Conservation (phyloP, 1,140 invertebrate genomes). For the Tetragonula clypearis region DNA sequence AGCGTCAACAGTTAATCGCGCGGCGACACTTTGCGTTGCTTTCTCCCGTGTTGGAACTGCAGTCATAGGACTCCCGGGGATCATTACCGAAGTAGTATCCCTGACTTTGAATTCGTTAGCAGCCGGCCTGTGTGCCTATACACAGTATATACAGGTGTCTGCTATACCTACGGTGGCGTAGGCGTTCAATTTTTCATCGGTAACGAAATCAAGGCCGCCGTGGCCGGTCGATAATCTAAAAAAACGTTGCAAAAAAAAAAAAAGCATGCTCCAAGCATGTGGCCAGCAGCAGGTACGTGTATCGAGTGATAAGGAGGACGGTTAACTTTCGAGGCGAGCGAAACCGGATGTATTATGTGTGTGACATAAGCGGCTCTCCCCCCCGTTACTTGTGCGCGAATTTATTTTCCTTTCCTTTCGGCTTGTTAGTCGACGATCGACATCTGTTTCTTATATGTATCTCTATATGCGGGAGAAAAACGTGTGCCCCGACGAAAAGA, state of each 20-base stretch:
- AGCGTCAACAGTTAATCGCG: slow-evolving; percentile 15
- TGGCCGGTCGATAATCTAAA: slow-evolving; percentile 66
- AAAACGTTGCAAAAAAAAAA: slow-evolving; percentile 44
- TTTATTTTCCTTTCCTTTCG: neutral
- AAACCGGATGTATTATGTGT: neutral
- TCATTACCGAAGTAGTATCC: slow-evolving; percentile 42
- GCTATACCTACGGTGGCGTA: neutral
- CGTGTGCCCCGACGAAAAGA: neutral
- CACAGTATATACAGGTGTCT: too few species aligned
- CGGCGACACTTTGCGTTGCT: neutral
- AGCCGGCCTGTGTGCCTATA: slow-evolving; percentile 30
- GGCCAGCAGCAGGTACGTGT: too few species aligned
- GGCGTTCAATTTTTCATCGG: slow-evolving; percentile 68
- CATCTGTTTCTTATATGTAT: neutral
- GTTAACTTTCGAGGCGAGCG: neutral
- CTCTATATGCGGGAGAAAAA: neutral
- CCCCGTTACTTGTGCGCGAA: neutral
- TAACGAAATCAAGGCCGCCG: slow-evolving; percentile 68
- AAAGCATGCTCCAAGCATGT: neutral
- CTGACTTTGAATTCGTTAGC: slow-evolving; percentile 63
- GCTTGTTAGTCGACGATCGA: neutral
- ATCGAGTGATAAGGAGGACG: too few species aligned
- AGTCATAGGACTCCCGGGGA: too few species aligned
- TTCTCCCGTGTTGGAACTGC: too few species aligned
- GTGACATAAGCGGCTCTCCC: too few species aligned